Base-by-base conservation (phyloP, 2,797 vertebrate species). In the Acrossocheilus fasciatus region DNA sequence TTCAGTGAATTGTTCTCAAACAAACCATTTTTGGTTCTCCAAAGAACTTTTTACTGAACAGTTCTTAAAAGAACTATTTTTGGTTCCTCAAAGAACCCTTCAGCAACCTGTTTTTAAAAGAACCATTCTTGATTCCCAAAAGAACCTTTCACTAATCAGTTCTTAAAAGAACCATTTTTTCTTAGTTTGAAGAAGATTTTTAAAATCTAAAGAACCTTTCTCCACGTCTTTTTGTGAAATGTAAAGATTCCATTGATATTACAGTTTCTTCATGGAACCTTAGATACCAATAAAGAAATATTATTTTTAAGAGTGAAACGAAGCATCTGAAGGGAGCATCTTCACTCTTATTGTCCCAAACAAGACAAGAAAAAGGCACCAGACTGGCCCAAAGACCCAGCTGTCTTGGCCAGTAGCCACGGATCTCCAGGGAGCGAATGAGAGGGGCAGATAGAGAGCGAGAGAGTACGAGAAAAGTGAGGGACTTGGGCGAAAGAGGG, bases 331-430 rank as follows among this genome's bases (percentile, higher is more conserved):
- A 26, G 52, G 64, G 64, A 87, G 83, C 77, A 88, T 90, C 96
- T 95, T 96, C 94, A 93, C 95, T 96, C 84, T 91, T 96, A 96
- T 97, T 97, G 95, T 97, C 93, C 92, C 93, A 85, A 88, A 90
- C 80, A 90, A 84, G 89, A 83, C 87, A 89, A 87, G 95, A 96
- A 95, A 96, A 96, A 94, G 91, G 94, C 92, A 95, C 95, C 95
- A 96, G 96, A 95, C 93, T 92, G 93, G 94, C 94, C 95, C 95
- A 95, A 96, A 95, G 96, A 96, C 97, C 96, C 97, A 99, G 97
- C 97, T 98, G 98, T 95, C 96, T 95, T 97, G 97, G 98, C 97
- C 94, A 92, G 95, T 96, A 96, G 97, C 97, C 97, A 97, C 95
- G 93, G 94, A 94, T 94, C 96, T 94, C 93, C 88, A 89, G 93